Percentiles rank a stretch among this genome's conserved stretches.
Conservation (phyloP, 2,113 vertebrate genomes). For the Plecotus auritus region DNA sequence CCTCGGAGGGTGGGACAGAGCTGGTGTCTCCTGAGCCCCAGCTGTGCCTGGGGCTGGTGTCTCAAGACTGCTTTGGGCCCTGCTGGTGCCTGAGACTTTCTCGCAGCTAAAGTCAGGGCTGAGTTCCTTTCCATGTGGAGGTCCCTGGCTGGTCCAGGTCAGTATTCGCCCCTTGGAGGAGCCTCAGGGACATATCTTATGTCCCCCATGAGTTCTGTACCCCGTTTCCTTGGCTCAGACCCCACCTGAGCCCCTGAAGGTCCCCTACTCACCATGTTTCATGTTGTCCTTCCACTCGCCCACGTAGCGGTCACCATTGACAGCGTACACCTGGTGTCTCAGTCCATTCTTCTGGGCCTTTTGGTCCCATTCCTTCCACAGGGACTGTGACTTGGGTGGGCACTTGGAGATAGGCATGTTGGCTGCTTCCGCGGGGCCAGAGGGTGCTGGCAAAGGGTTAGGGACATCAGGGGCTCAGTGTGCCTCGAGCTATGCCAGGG, state of each 20-base stretch:
- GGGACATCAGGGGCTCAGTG: constrained; percentile 43
- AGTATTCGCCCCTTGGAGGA: background rate
- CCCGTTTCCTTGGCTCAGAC: background rate
- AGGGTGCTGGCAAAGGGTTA: background rate
- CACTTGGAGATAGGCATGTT: constrained; percentile 85
- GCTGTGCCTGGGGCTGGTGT: background rate
- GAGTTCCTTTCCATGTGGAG: background rate
- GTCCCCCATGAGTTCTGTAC: background rate
- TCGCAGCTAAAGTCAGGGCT: background rate
- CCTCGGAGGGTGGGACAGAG: background rate
- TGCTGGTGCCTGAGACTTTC: background rate
- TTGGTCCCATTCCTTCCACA: constrained; percentile 82
- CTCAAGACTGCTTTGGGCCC: background rate
- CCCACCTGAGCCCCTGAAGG: fast-evolving
- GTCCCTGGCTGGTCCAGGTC: background rate
- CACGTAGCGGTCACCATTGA: constrained; percentile 86
- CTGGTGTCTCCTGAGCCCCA: background rate
- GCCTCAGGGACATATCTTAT: background rate
- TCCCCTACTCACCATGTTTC: constrained; percentile 87
- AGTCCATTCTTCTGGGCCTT: constrained; percentile 87
- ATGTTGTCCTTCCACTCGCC: constrained; percentile 91
- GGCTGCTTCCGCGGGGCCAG: constrained; percentile 47
- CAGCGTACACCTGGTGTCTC: constrained; percentile 81
- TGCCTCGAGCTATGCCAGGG: background rate
- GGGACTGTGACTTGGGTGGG: constrained; percentile 52